phyloP scores from a whole-genome alignment of 2,888 invertebrate genomes.

The Odontothrips loti region DNA sequence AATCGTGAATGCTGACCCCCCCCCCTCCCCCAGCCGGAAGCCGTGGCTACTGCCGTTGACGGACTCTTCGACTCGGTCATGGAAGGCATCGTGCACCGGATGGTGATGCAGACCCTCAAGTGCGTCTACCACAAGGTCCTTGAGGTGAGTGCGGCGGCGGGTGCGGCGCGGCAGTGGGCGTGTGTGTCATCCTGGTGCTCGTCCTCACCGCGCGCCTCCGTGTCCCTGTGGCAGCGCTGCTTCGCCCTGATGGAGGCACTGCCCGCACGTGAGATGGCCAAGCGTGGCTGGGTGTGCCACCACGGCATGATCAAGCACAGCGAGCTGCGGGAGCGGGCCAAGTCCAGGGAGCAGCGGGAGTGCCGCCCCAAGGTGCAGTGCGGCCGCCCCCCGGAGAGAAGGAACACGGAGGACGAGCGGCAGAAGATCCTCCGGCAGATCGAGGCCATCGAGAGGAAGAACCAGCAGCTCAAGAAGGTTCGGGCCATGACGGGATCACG shows the following conservation, averaged over 20 bases:
- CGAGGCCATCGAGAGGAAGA: conserved; percentile 12
- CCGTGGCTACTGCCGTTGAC: neutral
- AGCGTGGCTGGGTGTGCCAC: conserved; percentile 8
- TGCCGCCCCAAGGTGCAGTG: neutral
- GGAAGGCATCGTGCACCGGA: conserved; percentile 18
- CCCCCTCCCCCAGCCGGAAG: neutral
- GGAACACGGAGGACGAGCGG: neutral
- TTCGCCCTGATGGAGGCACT: neutral
- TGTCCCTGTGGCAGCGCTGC: conserved; percentile 5
- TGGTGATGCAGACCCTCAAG: conserved; percentile 24
- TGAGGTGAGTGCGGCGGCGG: neutral
- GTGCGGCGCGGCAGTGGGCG: neutral
- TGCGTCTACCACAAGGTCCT: conserved; percentile 18
- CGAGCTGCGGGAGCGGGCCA: neutral
- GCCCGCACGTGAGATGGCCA: neutral
- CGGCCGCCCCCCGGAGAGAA: neutral
- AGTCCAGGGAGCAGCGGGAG: neutral
- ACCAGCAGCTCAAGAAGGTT: neutral
- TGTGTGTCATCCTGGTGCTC: neutral
- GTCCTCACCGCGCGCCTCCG: neutral
- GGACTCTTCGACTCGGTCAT: conserved; percentile 1
- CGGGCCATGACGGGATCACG: neutral
- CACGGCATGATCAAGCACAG: neutral
- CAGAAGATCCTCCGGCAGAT: neutral
- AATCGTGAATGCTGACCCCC: neutral